A percentile compares a stretch with the other conserved stretches of the same genome.
These are phyloP conservation scores for Hesperophylax magnus DNA, from an alignment of 1,140 invertebrate genomes.

Conservation along the genomic window DNA sequence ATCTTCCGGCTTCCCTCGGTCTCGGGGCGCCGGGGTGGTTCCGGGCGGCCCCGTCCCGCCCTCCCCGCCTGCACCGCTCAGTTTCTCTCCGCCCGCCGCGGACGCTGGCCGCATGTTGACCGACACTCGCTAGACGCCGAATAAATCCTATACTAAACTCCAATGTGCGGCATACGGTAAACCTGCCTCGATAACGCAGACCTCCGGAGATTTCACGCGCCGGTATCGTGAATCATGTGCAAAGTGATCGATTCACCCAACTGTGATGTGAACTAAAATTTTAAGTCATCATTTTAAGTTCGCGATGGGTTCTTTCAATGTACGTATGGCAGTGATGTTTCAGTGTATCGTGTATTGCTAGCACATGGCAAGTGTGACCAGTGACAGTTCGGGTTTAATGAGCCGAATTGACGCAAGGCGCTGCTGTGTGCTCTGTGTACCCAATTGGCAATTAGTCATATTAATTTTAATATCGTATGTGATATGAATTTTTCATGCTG, in stretches of 20 bases:
- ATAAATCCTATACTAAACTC: neutral
- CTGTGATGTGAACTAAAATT: neutral
- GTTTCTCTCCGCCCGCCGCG: constrained; percentile 52
- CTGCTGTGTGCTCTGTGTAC: constrained; percentile 63
- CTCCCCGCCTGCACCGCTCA: constrained; percentile 20
- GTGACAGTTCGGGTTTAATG: constrained; percentile 63
- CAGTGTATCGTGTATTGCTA: too few species aligned
- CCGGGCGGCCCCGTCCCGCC: neutral
- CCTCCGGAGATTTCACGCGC: constrained; percentile 65
- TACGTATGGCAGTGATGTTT: constrained; percentile 63
- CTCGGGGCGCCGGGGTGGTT: neutral
- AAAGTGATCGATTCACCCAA: constrained; percentile 1
- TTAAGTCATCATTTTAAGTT: neutral
- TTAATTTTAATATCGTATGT: neutral
- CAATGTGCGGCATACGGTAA: constrained; percentile 54
- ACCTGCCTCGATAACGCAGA: constrained; percentile 56
- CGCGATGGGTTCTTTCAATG: neutral
- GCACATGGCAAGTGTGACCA: constrained; percentile 63
- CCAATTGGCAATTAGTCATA: neutral
- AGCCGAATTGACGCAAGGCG: constrained; percentile 68
- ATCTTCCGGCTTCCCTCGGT: neutral
- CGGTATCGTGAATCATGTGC: constrained; percentile 59
- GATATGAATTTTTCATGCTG: constrained; percentile 14
- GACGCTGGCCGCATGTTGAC: constrained; percentile 39
- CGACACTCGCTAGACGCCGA: neutral